Base-by-base conservation (phyloP, 2,113 vertebrate genomes). In the Prochilodus magdalenae region DNA sequence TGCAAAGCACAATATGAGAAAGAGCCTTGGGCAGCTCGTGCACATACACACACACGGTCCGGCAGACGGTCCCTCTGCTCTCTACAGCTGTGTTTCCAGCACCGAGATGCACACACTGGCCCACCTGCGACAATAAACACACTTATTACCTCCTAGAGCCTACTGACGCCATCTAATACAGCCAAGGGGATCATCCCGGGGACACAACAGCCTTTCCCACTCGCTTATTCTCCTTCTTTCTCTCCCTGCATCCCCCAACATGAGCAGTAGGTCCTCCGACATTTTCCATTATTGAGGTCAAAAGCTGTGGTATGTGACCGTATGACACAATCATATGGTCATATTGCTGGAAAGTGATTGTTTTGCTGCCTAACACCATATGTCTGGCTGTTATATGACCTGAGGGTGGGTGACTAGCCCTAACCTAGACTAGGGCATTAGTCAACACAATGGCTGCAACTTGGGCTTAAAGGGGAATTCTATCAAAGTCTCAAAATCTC, bases 51-150 rank as follows among this genome's bases (percentile, higher is more conserved):
- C 66, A 44, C 66, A 69, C 4, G n/a, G 30, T 12, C 66, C 66
- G 67, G 74, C 53, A 67, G 57, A 70, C 73, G 86, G 84, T 89
- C 20, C 87, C 4, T 87, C 91, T 88, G 88, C 84, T 89, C 86
- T 82, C 80, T 87, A 86, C 91, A 90, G 90, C 90, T 92, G 91
- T 86, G 86, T 84, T 77, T 57, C 75, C 85, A 87, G 86, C n/a
- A 73, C 87, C 66, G 87, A 86, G 86, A 85, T 82, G 44, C 86
- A 81, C 87, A 75, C 84, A 87, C 79, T 80, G 81, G 84, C 87
- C 89, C 91, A 91, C 88, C 92, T 92, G 90, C 80, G 89, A 92
- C 87, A 93, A 93, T 79, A 92, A 93, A 92, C 91, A 90, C 84
- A 83, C 86, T 83, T 20, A 87, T 88, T 85, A 90, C 90, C 88